These are phyloP conservation scores for Crossoptilon crossoptilon DNA, from an alignment of 2,797 vertebrate genomes.

Conservation along the genomic window DNA sequence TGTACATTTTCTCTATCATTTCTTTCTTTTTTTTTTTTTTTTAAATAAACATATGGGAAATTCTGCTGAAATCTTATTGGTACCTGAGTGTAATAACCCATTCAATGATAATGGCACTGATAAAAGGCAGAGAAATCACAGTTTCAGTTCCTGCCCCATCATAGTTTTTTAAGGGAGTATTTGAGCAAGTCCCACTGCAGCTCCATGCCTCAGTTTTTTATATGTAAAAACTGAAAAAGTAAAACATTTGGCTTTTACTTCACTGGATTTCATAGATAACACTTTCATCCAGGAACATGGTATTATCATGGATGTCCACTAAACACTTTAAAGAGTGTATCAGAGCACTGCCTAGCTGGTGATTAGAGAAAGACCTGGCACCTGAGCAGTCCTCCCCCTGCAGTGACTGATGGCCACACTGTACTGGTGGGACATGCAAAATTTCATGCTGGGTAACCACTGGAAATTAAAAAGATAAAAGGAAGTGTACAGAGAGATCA, in stretches of 20 bases:
- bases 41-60: background rate
- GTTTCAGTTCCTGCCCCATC: background rate
- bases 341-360: background rate
- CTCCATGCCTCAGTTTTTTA: background rate
- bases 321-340: accelerated
- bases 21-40: background rate
- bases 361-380: background rate
- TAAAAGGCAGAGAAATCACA: background rate
- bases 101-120: background rate
- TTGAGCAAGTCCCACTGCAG: background rate
- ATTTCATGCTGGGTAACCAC: background rate
- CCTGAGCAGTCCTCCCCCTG: background rate
- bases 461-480: background rate
- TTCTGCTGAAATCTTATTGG: background rate
- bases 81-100: background rate
- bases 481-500: background rate
- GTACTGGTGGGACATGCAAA: background rate
- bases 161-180: background rate
- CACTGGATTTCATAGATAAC: background rate
- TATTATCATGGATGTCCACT: background rate
- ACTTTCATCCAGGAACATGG: background rate
- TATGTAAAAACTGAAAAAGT: background rate
- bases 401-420: no score
- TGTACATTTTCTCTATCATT: accelerated
- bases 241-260: background rate